Conservation (phyloP, 92 coral and sea anemone species). For the Epizoanthus rinbou region DNA sequence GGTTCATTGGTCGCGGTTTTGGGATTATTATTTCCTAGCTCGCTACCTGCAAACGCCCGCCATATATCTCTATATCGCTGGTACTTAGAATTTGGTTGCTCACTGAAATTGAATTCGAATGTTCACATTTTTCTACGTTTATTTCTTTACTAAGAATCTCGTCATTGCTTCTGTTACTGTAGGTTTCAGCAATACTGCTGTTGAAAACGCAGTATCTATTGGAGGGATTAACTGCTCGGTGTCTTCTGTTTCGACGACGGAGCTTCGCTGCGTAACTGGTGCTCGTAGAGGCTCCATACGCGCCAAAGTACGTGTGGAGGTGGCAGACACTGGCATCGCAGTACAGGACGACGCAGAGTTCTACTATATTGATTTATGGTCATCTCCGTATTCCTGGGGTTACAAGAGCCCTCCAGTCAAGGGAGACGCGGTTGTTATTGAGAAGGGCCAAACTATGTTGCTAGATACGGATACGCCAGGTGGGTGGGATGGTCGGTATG, state of each 20-base stretch:
- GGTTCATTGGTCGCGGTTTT: no score
- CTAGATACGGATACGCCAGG: constrained; percentile 73
- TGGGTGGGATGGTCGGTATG: background rate
- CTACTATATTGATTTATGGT: constrained; percentile 88
- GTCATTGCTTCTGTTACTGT: background rate
- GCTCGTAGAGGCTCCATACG: constrained; percentile 65
- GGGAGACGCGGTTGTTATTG: constrained; percentile 77
- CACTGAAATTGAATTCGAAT: no score
- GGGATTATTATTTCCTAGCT: no score
- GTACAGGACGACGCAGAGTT: constrained; percentile 81
- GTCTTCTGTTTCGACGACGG: constrained; percentile 63
- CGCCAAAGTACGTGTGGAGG: constrained; percentile 76
- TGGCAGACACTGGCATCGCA: constrained; percentile 75
- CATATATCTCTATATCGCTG: no score
- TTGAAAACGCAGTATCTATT: constrained; percentile 70
- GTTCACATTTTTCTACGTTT: no score
- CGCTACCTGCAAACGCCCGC: no score
- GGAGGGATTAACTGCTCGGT: constrained; percentile 72
- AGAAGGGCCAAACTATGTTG: constrained; percentile 80
- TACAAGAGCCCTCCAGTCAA: constrained; percentile 73
- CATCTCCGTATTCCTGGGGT: constrained; percentile 89
- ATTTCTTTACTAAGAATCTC: no score
- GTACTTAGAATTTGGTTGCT: no score
- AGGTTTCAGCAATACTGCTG: constrained; percentile 71
- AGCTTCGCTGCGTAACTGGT: constrained; percentile 80